Conservation (phyloP, 2,113 vertebrate genomes). For the Phycodurus eques region DNA sequence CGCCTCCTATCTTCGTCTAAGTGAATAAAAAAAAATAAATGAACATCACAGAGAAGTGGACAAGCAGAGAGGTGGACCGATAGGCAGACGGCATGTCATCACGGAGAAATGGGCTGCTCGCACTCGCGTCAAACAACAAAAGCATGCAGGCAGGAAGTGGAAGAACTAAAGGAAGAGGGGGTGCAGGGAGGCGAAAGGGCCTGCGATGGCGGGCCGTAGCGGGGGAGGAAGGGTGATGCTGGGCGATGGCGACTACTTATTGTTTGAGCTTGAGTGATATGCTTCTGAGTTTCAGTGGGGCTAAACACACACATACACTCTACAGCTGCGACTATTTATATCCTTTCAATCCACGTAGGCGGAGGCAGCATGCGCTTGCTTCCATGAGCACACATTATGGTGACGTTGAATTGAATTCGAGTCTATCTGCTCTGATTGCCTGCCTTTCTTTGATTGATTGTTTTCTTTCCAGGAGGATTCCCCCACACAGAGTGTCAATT, state of each 20-base stretch:
- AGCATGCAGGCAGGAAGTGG: conserved; percentile 56
- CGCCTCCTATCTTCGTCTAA: conserved; percentile 14
- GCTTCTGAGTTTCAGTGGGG: conserved; percentile 39
- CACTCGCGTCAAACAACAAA: conserved; percentile 53
- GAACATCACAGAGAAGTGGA: conserved; percentile 8
- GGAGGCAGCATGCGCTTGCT: conserved; percentile 49
- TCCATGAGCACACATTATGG: conserved; percentile 55
- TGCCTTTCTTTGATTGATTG: conserved; percentile 4
- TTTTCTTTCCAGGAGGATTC: conserved; percentile 23
- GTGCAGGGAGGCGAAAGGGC: conserved; percentile 26
- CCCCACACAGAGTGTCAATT: background rate
- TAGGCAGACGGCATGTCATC: conserved; percentile 27
- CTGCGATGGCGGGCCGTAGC: conserved; percentile 42
- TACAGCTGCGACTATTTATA: conserved; percentile 64
- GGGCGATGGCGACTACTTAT: conserved; percentile 44
- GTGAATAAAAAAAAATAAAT: conserved; percentile 28
- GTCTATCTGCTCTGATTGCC: conserved; percentile 20
- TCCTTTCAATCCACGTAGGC: conserved; percentile 55
- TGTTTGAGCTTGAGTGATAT: conserved; percentile 62
- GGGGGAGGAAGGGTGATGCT: conserved; percentile 55
- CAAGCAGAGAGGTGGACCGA: conserved; percentile 20
- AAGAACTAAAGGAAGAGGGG: conserved; percentile 60
- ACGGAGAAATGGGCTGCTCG: conserved; percentile 26
- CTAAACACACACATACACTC: conserved; percentile 29
- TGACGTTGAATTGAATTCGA: conserved; percentile 21